Percentiles rank a stretch among this genome's conserved stretches.
phyloP scores from a whole-genome alignment of 2,888 invertebrate genomes.

The Cistogaster globosa region DNA sequence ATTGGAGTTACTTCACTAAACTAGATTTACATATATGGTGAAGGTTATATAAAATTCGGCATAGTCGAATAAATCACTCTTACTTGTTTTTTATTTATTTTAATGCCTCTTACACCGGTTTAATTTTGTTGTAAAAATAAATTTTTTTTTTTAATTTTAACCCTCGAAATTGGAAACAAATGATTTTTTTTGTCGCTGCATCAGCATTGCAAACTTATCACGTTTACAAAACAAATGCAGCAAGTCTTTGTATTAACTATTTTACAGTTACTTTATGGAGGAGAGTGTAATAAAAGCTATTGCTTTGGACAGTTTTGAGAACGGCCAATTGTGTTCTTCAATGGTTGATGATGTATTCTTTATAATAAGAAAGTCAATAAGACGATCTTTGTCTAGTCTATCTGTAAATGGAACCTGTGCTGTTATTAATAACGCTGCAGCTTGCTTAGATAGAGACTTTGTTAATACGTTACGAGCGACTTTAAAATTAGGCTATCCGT shows the following conservation, averaged over 20 bases:
- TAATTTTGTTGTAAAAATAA: too few species aligned
- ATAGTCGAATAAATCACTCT: too few species aligned
- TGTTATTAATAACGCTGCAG: conserved; percentile 95
- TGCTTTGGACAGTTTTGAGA: conserved; percentile 89
- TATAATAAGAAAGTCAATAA: conserved; percentile 97
- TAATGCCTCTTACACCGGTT: too few species aligned
- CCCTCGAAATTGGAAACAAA: too few species aligned
- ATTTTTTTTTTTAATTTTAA: too few species aligned
- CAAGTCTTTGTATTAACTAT: neutral
- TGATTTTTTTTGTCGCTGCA: too few species aligned
- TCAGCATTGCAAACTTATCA: too few species aligned
- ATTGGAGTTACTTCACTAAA: too few species aligned
- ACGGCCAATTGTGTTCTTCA: conserved; percentile 91
- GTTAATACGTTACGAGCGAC: conserved; percentile 88
- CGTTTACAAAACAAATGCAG: too few species aligned
- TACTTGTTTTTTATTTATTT: too few species aligned
- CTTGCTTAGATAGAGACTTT: conserved; percentile 93
- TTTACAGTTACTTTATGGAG: conserved; percentile 91
- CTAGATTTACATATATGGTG: too few species aligned
- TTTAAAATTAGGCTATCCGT: conserved; percentile 90
- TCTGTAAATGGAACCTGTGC: conserved; percentile 98
- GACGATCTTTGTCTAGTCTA: conserved; percentile 94
- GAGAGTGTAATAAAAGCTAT: conserved; percentile 97
- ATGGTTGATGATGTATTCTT: conserved; percentile 99
- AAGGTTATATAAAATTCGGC: too few species aligned